phyloP scores from a whole-genome alignment of 2,888 invertebrate genomes.

The Kryphioiulus occultus region DNA sequence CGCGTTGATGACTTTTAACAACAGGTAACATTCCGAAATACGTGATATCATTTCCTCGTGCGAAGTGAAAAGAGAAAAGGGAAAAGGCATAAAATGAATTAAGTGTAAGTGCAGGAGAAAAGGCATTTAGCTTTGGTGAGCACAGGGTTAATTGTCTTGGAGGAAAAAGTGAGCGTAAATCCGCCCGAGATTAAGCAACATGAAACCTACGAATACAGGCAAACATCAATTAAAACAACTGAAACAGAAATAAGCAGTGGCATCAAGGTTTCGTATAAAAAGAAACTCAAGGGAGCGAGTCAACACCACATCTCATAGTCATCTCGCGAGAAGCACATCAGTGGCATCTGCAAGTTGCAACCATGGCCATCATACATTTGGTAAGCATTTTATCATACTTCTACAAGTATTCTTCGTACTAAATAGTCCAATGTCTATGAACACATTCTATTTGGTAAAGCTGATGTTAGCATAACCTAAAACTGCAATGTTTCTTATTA shows the following conservation, averaged over 20 bases:
- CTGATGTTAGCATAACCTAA: too few species aligned
- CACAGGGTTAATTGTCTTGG: conserved; percentile 1
- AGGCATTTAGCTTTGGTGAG: neutral
- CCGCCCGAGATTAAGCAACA: conserved; percentile 23
- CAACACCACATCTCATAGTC: neutral
- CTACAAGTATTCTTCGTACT: too few species aligned
- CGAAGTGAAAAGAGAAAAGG: neutral
- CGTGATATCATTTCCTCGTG: neutral
- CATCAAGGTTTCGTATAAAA: conserved; percentile 15
- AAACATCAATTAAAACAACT: conserved; percentile 23
- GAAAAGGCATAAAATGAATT: conserved; percentile 1
- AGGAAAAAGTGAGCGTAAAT: conserved; percentile 14
- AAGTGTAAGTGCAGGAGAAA: conserved; percentile 6
- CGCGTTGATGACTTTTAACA: neutral
- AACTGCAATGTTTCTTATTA: neutral
- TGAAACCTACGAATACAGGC: neutral
- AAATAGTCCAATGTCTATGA: too few species aligned
- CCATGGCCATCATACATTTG: neutral
- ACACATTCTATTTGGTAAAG: too few species aligned
- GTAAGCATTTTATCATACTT: neutral
- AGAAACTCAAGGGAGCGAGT: neutral
- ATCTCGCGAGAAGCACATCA: neutral
- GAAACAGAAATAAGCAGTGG: neutral
- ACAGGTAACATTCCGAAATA: neutral
- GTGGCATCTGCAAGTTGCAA: neutral